Evolutionary conservation across 1,140 invertebrate genomes (phyloP), one percentile per base, ranked within the genome.

Genomic region (Calosoma granatense): DNA sequence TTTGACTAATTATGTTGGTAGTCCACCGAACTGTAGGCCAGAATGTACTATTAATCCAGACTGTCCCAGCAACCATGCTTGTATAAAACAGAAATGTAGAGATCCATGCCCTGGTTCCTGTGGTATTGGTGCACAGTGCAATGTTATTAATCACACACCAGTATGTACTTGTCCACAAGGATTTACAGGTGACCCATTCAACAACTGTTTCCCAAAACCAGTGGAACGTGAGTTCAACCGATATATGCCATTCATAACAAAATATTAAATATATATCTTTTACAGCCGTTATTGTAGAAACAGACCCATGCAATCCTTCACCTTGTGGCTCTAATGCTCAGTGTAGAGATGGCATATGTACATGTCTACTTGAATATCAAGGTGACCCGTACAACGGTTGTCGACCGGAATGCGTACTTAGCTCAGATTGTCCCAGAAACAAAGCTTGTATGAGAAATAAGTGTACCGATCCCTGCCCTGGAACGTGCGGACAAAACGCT

Each of bases 271-370:
- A 57, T 22, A 23, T 2, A 20, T 20, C 23, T 51, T 56, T 59
- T 60, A 26, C 20, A 55, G 61, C 61, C 56, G 72, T 74, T 30
- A 68, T 72, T 19, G 56, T 60, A 58, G 60, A 59, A 60, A 65
- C 56, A 22, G 65, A 70, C 58, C 81, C 82, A 4, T 90, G 87
- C 65, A 74, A 78, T 56, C 86, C 87, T 2, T 85, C 84, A 58
- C 87, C 87, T 0, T 90, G 87, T 64, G 87, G 87, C 41, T 79
- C 85, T 1, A 86, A 88, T 65, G 85, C 87, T 4, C 78, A 85
- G 63, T 90, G 87, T 60, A 78, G 81, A 20, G 82, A 86, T 62
- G 86, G 85, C 2, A 81, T 85, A 12, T 90, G 87, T 66, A 79
- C 80, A 30, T 90, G 87, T 66, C 70, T 84, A 47, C 75, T 81